A percentile compares a stretch with the other conserved stretches of the same genome.
Conservation (phyloP, 2,113 vertebrate genomes). For the Alaudala cheleensis region DNA sequence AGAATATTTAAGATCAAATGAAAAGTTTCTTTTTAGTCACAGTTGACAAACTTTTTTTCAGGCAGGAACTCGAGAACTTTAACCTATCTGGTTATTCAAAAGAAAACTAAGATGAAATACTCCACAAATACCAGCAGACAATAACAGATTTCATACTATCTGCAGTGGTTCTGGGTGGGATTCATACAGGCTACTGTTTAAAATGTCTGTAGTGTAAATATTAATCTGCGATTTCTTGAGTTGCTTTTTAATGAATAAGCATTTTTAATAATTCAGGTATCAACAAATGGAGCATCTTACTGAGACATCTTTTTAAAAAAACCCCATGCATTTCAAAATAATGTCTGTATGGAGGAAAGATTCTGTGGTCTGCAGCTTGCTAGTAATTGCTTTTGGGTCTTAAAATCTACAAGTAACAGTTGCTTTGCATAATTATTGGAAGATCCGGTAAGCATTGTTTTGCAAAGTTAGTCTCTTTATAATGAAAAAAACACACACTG, state of each 20-base stretch:
- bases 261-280: neutral
- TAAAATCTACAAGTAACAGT: neutral
- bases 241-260: neutral
- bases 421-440: neutral
- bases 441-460: neutral
- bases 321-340: neutral
- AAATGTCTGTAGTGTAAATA: neutral
- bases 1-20: neutral
- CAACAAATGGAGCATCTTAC: neutral
- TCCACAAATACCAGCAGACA: neutral
- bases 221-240: neutral
- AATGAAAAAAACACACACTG: neutral
- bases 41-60: neutral
- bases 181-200: neutral
- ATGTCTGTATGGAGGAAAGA: neutral
- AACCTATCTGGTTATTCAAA: neutral
- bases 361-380: neutral
- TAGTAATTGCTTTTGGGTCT: neutral
- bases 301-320: neutral
- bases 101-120: neutral
- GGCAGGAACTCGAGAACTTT: neutral
- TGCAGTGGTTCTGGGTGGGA: neutral
- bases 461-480: neutral
- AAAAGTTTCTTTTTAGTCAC: neutral
- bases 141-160: neutral